These are phyloP conservation scores for Aphidius colemani DNA, from an alignment of 2,888 invertebrate genomes.

Conservation along the genomic window DNA sequence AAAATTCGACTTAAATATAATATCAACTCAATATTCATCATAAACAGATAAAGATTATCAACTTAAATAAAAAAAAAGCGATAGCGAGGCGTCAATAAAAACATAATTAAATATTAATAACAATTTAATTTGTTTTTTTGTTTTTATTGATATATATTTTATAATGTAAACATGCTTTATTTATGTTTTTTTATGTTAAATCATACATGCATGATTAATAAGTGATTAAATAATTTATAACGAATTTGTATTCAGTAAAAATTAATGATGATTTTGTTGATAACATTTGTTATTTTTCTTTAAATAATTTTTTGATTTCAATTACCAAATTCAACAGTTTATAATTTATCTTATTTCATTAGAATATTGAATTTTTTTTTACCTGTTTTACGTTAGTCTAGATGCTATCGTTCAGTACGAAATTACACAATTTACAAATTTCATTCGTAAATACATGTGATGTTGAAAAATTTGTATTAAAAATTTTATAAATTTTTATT, in stretches of 20 bases:
- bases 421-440: conserved; percentile 17
- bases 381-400: neutral
- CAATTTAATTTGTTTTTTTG: too few species aligned
- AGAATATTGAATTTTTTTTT: too few species aligned
- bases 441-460: conserved; percentile 12
- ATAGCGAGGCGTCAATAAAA: too few species aligned
- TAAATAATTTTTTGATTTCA: too few species aligned
- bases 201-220: too few species aligned
- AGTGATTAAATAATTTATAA: conserved; percentile 11
- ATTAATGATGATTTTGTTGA: conserved; percentile 3
- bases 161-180: conserved; percentile 15
- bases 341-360: too few species aligned
- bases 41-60: too few species aligned
- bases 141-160: conserved; percentile 4
- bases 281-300: neutral
- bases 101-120: too few species aligned
- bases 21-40: too few species aligned
- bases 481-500: neutral
- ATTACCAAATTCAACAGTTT: too few species aligned
- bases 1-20: too few species aligned
- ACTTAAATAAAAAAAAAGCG: too few species aligned
- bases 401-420: conserved; percentile 15
- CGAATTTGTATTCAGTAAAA: neutral
- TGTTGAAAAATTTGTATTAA: conserved; percentile 4
- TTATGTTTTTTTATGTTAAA: neutral